These are phyloP conservation scores for Leucopsar rothschildi DNA, from an alignment of 2,113 vertebrate species.

Conservation along the genomic window DNA sequence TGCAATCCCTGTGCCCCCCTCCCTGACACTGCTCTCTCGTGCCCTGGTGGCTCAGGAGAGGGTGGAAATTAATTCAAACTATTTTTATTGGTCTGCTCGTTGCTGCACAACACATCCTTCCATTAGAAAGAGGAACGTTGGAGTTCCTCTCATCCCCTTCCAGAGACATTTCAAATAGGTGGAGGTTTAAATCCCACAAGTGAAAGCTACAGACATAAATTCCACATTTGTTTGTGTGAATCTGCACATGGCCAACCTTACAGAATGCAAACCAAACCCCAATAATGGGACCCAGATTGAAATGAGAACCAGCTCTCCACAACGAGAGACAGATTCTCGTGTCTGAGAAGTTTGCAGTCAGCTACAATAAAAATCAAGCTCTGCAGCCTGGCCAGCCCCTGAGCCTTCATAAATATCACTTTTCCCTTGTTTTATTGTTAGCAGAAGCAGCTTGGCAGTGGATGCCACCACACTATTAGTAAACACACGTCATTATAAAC, in stretches of 20 bases:
- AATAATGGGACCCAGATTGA: constrained; percentile 55
- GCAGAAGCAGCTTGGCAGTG: constrained; percentile 42
- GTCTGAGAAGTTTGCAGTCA: constrained; percentile 55
- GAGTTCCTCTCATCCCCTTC: constrained; percentile 20
- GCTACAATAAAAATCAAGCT: constrained; percentile 57
- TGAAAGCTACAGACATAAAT: constrained; percentile 42
- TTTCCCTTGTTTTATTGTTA: constrained; percentile 51
- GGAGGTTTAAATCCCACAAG: constrained; percentile 40
- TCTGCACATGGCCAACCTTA: constrained; percentile 30
- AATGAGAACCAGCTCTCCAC: constrained; percentile 57
- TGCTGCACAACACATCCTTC: not conserved
- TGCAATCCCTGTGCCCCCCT: not conserved
- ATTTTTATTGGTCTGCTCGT: not conserved
- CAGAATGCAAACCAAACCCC: constrained; percentile 47
- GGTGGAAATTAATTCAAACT: not conserved
- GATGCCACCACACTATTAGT: constrained; percentile 52
- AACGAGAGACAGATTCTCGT: constrained; percentile 49
- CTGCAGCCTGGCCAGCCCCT: not conserved
- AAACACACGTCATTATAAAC: constrained; percentile 53
- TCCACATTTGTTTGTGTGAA: constrained; percentile 55
- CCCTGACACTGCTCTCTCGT: not conserved
- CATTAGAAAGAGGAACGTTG: not conserved
- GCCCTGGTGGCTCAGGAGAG: not conserved
- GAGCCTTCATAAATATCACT: constrained; percentile 39
- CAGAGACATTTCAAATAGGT: constrained; percentile 41